phyloP scores from a whole-genome alignment of 1,140 invertebrate genomes.

The Drosophila aff. region DNA sequence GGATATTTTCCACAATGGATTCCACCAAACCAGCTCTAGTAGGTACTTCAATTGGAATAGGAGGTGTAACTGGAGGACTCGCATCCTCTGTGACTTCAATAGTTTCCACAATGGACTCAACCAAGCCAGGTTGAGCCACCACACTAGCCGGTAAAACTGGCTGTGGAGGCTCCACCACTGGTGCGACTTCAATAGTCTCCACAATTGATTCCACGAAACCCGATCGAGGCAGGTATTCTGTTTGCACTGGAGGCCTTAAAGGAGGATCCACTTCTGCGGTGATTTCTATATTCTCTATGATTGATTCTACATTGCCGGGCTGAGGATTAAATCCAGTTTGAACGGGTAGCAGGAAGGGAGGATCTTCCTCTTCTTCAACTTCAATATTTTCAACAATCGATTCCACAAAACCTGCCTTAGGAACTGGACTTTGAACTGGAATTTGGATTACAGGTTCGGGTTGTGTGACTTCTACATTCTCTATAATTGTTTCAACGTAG shows the following conservation, averaged over 20 bases:
- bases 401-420: conserved; percentile 8
- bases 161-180: not conserved
- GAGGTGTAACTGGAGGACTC: not conserved
- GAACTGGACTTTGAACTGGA: not conserved
- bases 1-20: conserved; percentile 22
- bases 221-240: not conserved
- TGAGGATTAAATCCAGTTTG: not conserved
- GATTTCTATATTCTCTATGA: conserved; percentile 19
- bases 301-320: conserved; percentile 4
- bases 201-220: conserved; percentile 32
- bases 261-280: conserved; percentile 3
- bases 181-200: conserved; percentile 16
- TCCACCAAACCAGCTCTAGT: conserved; percentile 10
- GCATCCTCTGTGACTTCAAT: conserved; percentile 18
- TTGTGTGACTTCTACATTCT: conserved; percentile 11
- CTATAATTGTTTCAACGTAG: conserved; percentile 11
- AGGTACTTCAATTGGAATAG: not conserved
- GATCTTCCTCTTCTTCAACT: conserved; percentile 6
- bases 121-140: not conserved
- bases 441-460: not conserved
- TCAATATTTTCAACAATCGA: conserved; percentile 21
- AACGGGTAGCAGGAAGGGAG: not conserved
- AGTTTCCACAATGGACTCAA: conserved; percentile 28
- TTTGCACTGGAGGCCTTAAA: not conserved
- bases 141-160: not conserved